These are phyloP conservation scores for Marmota flaviventris DNA, from an alignment of 2,113 vertebrate species.

Conservation along the genomic window DNA sequence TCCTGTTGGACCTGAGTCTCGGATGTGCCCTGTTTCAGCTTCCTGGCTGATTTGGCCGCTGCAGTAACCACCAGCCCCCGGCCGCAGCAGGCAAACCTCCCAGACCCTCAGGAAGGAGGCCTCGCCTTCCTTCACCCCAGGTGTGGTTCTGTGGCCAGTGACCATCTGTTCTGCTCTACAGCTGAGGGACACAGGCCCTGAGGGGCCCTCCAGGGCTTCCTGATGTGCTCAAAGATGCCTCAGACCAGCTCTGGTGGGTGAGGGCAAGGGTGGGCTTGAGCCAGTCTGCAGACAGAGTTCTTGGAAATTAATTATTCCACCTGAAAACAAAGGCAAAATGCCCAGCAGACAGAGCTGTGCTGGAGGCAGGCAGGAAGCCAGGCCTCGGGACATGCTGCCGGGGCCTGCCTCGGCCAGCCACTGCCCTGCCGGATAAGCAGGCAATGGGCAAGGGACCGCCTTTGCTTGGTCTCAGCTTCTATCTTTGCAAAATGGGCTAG, in stretches of 20 bases:
- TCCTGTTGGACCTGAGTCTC: neutral
- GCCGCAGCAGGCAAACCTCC: neutral
- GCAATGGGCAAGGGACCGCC: accelerated
- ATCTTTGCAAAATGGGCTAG: neutral
- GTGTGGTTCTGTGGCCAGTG: neutral
- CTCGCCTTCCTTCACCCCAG: neutral
- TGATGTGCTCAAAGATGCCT: accelerated
- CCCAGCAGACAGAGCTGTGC: neutral
- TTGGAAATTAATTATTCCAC: neutral
- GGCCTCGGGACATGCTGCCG: neutral
- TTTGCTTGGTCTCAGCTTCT: neutral
- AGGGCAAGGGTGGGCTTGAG: neutral
- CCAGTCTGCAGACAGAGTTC: neutral
- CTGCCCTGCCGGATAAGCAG: neutral
- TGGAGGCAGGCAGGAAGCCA: neutral
- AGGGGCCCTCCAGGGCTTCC: neutral
- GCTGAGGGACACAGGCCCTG: neutral
- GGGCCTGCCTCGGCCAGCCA: accelerated
- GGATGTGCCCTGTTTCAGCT: neutral
- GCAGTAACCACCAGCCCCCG: neutral
- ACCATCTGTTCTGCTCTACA: neutral
- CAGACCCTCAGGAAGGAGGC: neutral
- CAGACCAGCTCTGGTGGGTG: neutral
- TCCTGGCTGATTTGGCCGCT: neutral
- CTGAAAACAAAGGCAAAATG: neutral